phyloP scores from a whole-genome alignment of 2,888 invertebrate genomes.

The Caenorhabditis japonica region DNA sequence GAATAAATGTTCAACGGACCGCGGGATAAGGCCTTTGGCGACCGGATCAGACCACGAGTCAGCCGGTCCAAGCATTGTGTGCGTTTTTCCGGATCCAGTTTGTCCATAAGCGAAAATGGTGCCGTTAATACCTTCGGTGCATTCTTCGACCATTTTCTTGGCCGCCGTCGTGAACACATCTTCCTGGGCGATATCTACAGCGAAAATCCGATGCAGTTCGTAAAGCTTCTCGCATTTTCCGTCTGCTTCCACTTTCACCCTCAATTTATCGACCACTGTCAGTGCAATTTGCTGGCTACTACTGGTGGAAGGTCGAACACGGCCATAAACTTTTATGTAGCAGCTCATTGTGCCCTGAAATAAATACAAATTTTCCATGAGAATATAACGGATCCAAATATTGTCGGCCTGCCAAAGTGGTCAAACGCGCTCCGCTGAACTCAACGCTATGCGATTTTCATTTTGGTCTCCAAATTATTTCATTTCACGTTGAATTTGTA shows the following conservation, averaged over 20 bases:
- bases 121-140: conserved; percentile 78
- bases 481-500: no score
- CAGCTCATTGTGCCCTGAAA: no score
- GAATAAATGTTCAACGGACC: conserved; percentile 78
- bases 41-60: conserved; percentile 71
- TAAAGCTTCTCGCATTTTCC: conserved; percentile 26
- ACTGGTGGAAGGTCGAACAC: conserved; percentile 32
- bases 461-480: no score
- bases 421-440: no score
- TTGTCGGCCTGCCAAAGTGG: no score
- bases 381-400: background rate
- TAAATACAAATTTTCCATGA: background rate
- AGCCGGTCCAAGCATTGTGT: conserved; percentile 78
- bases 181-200: conserved; percentile 18
- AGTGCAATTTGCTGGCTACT: conserved; percentile 5
- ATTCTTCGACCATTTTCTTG: conserved; percentile 78
- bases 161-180: conserved; percentile 77
- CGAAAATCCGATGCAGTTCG: conserved; percentile 37
- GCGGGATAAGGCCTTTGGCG: conserved; percentile 78
- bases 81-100: no score
- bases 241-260: conserved; percentile 12
- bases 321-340: conserved; percentile 32
- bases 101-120: conserved; percentile 80
- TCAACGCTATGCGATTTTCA: no score
- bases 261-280: conserved; percentile 1